phyloP scores from a whole-genome alignment of 2,113 vertebrate species.

The Vidua chalybeata region DNA sequence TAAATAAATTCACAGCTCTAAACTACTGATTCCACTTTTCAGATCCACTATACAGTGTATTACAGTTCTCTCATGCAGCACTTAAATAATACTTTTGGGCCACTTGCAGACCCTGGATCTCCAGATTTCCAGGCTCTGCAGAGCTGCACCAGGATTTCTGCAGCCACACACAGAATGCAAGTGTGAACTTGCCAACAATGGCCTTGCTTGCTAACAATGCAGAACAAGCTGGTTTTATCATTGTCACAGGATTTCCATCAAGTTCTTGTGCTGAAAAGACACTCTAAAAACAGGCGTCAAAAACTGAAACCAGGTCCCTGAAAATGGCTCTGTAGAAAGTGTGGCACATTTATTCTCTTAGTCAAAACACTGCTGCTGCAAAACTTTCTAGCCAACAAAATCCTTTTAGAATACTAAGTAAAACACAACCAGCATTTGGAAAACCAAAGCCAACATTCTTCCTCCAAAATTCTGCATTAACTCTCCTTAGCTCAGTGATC shows the following conservation, averaged over 20 bases:
- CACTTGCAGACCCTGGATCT: neutral
- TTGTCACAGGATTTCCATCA: slow-evolving; percentile 20
- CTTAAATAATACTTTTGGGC: neutral
- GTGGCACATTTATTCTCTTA: neutral
- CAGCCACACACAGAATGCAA: neutral
- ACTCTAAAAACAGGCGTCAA: neutral
- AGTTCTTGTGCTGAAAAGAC: slow-evolving; percentile 44
- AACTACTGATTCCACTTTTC: neutral
- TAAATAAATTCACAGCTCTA: neutral
- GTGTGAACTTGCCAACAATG: neutral
- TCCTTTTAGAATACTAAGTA: neutral
- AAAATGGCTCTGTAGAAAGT: neutral
- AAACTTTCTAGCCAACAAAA: neutral
- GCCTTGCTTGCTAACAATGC: neutral
- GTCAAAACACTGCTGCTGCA: neutral
- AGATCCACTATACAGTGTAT: rapidly evolving
- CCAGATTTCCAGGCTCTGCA: neutral
- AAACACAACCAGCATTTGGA: neutral
- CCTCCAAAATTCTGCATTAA: neutral
- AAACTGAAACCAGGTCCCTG: neutral
- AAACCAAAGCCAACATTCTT: neutral
- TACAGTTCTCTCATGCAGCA: neutral
- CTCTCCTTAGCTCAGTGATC: neutral
- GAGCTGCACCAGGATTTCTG: neutral
- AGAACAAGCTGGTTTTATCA: slow-evolving; percentile 1